phyloP scores from a whole-genome alignment of 2,113 vertebrate genomes.

The Cygnus atratus region DNA sequence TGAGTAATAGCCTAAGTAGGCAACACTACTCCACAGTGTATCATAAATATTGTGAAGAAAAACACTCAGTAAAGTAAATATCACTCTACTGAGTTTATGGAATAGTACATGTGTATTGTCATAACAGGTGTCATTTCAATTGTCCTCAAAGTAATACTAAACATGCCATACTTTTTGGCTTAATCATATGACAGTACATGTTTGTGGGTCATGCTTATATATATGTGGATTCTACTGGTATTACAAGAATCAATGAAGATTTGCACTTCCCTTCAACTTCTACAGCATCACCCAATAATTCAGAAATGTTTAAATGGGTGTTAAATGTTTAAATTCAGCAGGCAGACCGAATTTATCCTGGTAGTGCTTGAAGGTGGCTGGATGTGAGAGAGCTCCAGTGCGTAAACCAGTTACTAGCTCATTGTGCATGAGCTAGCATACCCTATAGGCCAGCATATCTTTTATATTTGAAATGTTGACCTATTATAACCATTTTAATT shows the following conservation, averaged over 20 bases:
- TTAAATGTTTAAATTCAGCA: background rate
- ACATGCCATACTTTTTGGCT: background rate
- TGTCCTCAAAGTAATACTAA: background rate
- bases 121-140: background rate
- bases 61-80: slow-evolving; percentile 12
- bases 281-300: background rate
- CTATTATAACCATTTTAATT: background rate
- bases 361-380: background rate
- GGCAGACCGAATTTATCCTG: background rate
- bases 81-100: background rate
- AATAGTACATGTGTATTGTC: background rate
- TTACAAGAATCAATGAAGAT: background rate
- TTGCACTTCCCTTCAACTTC: background rate
- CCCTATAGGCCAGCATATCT: background rate
- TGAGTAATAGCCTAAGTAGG: background rate
- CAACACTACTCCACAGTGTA: background rate
- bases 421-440: background rate
- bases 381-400: background rate
- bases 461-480: background rate
- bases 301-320: background rate
- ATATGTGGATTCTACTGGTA: background rate
- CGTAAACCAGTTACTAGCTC: background rate
- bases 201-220: background rate
- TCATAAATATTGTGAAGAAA: background rate
- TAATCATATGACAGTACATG: background rate